Evolutionary conservation across 2,113 vertebrate species (phyloP).

Genomic region (Phocoena phocoena): DNA sequence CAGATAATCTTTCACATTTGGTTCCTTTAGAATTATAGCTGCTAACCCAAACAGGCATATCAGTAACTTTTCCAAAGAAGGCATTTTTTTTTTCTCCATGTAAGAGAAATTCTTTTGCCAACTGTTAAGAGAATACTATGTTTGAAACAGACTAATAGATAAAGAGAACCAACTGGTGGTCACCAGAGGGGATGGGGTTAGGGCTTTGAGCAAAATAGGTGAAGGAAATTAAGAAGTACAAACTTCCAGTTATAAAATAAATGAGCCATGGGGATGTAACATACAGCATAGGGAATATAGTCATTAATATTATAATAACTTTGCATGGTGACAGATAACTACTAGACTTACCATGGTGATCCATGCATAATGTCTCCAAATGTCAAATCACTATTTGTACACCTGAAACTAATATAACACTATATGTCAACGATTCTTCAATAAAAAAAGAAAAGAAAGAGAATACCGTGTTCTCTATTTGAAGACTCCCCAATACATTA

Average conservation of each 20-base stretch:
- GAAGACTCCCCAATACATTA: neutral
- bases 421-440: neutral
- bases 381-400: neutral
- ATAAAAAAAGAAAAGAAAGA: neutral
- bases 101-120: neutral
- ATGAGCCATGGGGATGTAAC: neutral
- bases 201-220: neutral
- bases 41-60: conserved; percentile 1
- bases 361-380: neutral
- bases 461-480: neutral
- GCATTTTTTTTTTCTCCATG: neutral
- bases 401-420: neutral
- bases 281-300: neutral
- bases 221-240: neutral
- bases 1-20: neutral
- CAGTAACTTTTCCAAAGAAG: neutral
- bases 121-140: neutral
- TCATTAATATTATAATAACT: neutral
- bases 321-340: neutral
- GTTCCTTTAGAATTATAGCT: neutral
- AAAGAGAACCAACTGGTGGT: neutral
- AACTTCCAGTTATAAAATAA: neutral
- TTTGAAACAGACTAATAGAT: neutral
- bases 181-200: neutral
- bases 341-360: neutral